These are phyloP conservation scores for Drosophila serrata DNA, from an alignment of 1,140 invertebrate species.

Conservation along the genomic window DNA sequence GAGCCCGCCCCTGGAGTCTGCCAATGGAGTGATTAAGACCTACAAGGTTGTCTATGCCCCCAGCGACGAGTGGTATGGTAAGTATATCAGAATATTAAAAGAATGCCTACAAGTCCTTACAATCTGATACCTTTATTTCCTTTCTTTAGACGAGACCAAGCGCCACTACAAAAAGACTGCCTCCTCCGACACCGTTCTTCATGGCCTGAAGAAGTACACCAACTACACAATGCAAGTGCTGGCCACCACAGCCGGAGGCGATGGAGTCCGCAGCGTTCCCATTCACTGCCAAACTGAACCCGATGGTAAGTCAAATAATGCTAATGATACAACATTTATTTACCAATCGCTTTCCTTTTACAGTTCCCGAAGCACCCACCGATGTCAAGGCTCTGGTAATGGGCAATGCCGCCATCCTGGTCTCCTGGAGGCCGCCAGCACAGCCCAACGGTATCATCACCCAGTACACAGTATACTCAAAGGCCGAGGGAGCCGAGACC, in stretches of 20 bases:
- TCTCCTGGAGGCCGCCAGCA: conserved; percentile 96
- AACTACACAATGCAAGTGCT: conserved; percentile 99
- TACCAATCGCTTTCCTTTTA: neutral
- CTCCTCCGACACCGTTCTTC: conserved; percentile 96
- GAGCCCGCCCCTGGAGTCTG: conserved; percentile 94
- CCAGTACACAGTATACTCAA: conserved; percentile 97
- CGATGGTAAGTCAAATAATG: conserved; percentile 89
- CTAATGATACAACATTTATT: neutral
- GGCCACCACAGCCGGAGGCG: conserved; percentile 97
- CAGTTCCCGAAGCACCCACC: conserved; percentile 96
- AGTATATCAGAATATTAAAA: conserved; percentile 84
- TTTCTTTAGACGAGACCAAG: conserved; percentile 93
- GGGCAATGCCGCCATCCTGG: conserved; percentile 95
- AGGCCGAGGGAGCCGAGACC: conserved; percentile 89
- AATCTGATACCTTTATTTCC: neutral
- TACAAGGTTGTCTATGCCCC: conserved; percentile 98
- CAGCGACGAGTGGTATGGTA: conserved; percentile 95
- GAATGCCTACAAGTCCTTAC: neutral
- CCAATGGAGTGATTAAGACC: conserved; percentile 97
- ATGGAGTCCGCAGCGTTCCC: conserved; percentile 95
- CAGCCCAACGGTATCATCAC: conserved; percentile 97
- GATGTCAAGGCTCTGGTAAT: conserved; percentile 97
- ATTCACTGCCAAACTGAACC: conserved; percentile 98
- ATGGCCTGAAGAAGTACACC: conserved; percentile 97
- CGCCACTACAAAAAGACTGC: conserved; percentile 96